Base-by-base conservation (phyloP, 2,113 vertebrate genomes). In the Pao palembangensis region DNA sequence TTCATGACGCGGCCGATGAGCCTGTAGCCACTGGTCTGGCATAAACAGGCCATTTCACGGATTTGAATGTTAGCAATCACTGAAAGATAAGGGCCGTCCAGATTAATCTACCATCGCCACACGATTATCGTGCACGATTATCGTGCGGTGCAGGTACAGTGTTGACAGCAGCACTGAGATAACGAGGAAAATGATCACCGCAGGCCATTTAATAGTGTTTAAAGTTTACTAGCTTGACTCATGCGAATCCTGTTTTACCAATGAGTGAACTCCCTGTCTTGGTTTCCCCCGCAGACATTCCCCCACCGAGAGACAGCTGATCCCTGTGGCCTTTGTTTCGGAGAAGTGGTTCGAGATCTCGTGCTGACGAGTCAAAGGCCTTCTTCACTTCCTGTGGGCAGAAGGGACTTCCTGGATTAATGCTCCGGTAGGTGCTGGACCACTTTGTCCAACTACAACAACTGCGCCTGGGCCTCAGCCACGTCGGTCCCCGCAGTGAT, bases 341-440 rank as follows among this genome's bases (percentile, higher is more conserved):
- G 97, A 98, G 91, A 99, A 98, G 90, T 99, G 97, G 97, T 99
- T 98, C 69, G 97, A 99, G 89, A 99, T 99, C 91, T 99, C 97
- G 85, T 99, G 97, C 93, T 99, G 95, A 98, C 92, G 86, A 91
- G 90, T 89, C 88, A 86, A 88, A 92, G 91, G 84, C 90, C 91
- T 91, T 92, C 91, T 88, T 83, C 69, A 91, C 89, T 91, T 91
- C 92, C 90, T 88, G 89, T 89, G 90, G 90, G 90, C 90, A 88
- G 91, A 91, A 90, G 89, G 90, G 90, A 92, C 85, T 90, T 93
- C 91, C 71, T 80, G 88, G 89, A 73, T 90, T 91, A 90, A 83
- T 85, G 87, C 91, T 91, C 91, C 88, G 95, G 95, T 98, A 91
- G 0, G 94, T 95, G 89, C 71, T 55, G 56, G 51, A 51, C 17